A percentile compares a stretch with the other conserved stretches of the same genome.
phyloP scores from a whole-genome alignment of 2,888 invertebrate genomes.

The Agapostemon virescens region DNA sequence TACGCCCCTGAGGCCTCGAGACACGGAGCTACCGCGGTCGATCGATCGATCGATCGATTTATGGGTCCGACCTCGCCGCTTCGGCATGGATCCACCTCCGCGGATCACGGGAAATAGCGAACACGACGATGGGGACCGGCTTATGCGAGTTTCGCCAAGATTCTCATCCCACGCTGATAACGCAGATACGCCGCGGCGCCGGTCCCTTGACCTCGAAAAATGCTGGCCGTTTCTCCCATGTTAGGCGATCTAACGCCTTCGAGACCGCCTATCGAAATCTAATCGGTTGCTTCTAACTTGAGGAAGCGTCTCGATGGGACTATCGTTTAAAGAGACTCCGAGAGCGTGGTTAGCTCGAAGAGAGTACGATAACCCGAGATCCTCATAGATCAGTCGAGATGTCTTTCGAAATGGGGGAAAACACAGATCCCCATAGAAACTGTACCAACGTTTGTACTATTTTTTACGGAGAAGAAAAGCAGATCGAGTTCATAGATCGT shows the following conservation, averaged over 20 bases:
- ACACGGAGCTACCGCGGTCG: constrained; percentile 35
- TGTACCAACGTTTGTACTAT: background rate
- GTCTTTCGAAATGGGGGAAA: background rate
- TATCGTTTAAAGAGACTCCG: constrained; percentile 36
- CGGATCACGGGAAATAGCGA: constrained; percentile 32
- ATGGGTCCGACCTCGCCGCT: constrained; percentile 58
- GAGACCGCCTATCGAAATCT: constrained; percentile 51
- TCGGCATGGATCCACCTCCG: constrained; percentile 35
- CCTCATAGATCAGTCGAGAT: background rate
- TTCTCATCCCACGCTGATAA: constrained; percentile 49
- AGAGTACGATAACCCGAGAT: background rate
- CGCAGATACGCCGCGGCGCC: constrained; percentile 47
- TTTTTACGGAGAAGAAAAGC: too few species aligned
- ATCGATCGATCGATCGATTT: constrained; percentile 67
- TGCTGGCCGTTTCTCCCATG: constrained; percentile 6
- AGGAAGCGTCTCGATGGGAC: constrained; percentile 28
- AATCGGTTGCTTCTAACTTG: constrained; percentile 46
- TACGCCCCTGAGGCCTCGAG: constrained; percentile 22
- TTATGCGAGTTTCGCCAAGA: constrained; percentile 52
- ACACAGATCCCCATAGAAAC: background rate
- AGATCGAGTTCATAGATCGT: too few species aligned
- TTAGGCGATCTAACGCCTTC: constrained; percentile 14
- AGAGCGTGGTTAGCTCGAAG: background rate
- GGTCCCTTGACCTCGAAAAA: constrained; percentile 43
- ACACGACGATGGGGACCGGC: constrained; percentile 25